Evolutionary conservation across 2,797 vertebrate genomes (phyloP), one percentile per base, ranked within the genome.

Genomic region (Lepilemur septentrionalis): DNA sequence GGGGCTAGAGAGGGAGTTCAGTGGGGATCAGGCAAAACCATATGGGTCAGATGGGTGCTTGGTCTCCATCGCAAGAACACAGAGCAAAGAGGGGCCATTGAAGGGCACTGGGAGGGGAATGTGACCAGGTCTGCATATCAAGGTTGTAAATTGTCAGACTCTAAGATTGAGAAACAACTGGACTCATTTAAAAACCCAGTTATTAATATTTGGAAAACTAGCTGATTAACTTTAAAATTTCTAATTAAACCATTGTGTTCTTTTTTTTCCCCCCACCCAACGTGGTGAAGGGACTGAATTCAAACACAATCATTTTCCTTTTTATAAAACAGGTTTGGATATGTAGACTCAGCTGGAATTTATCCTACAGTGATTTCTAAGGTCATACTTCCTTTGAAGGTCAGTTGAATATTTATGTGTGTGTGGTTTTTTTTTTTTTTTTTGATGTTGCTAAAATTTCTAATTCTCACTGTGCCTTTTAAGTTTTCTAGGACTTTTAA

Each of bases 321-420:
- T 89, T 76, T 46, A n/a, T 12, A 28, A 63, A 89, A 35, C 59
- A 72, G 32, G 46, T 13, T 35, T 75, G 18, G 35, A 63, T 46
- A 55, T 59, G 0, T 11, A 43, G 48, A 59, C 28, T n/a, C 76
- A 89, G 80, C 69, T 76, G 90, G 88, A 79, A 35, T 79, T 81
- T 50, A 35, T 61, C 72, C 80, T 79, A 52, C 35, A 11, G 91
- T 63, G 95, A 92, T 95, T 97, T 94, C 92, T 32, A 76, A 95
- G 73, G 93, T 67, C 69, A 28, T 15, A 38, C 35, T 85, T 91
- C 82, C 92, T 96, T 96, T 96, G 95, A 96, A 96, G 90, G 92
- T 82, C 17, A 25, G 57, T 92, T 95, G 91, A 95, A 93, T 97
- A 95, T 96, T 94, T 94, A 94, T 95, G 32, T 38, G n/a, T 76